Conservation (phyloP, 1,140 invertebrate species). For the Argopecten irradians region DNA sequence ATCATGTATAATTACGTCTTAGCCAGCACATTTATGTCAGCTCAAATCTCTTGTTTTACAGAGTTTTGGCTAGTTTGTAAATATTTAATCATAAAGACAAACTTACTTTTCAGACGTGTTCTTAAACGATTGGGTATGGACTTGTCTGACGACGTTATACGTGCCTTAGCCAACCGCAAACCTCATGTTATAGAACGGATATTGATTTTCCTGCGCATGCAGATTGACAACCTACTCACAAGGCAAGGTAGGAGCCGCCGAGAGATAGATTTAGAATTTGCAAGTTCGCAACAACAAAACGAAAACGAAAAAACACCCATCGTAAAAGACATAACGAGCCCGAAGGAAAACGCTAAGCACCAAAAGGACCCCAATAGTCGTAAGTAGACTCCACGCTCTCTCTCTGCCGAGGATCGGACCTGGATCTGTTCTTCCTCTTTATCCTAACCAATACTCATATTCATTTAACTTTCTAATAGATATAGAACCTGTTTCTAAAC, state of each 20-base stretch:
- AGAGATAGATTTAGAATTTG: conserved; percentile 36
- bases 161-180: conserved; percentile 65
- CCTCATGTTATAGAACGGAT: conserved; percentile 71
- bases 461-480: background rate
- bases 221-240: conserved; percentile 70
- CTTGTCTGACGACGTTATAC: conserved; percentile 73
- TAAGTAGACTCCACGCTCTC: background rate
- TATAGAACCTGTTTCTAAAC: background rate
- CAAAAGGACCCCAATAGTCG: background rate
- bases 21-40: no score
- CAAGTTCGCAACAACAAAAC: background rate
- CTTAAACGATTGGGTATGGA: conserved; percentile 72
- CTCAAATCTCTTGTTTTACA: no score
- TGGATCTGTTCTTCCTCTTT: background rate
- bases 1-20: no score
- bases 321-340: conserved; percentile 6
- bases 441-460: background rate
- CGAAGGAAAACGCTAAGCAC: conserved; percentile 8
- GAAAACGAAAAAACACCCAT: conserved; percentile 24
- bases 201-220: conserved; percentile 69
- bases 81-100: no score
- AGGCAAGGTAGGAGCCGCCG: conserved; percentile 59
- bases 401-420: background rate
- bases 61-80: no score
- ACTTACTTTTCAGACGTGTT: conserved; percentile 71